phyloP scores from a whole-genome alignment of 2,888 invertebrate species.

The Dicyrtoma fusca region DNA sequence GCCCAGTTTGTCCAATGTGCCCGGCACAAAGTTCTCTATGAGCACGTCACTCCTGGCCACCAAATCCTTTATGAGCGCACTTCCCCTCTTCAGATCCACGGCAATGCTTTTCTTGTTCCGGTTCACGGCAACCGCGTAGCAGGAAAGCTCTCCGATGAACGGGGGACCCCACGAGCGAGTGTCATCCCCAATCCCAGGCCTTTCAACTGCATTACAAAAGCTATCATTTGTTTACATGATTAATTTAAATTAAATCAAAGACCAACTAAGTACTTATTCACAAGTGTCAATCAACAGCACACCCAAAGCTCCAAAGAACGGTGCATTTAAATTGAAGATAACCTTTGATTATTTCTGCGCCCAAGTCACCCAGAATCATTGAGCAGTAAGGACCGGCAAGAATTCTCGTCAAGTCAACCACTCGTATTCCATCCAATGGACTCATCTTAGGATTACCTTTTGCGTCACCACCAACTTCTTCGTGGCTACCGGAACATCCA shows the following conservation, averaged over 20 bases:
- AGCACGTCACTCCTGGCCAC: constrained; percentile 80
- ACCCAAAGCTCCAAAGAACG: too few species aligned
- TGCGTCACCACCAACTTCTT: too few species aligned
- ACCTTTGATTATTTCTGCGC: constrained; percentile 61
- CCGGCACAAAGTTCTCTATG: constrained; percentile 93
- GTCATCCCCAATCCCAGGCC: constrained; percentile 81
- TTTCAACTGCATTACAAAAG: constrained; percentile 84
- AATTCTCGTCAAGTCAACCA: constrained; percentile 81
- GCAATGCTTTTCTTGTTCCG: constrained; percentile 93
- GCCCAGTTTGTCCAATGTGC: constrained; percentile 72
- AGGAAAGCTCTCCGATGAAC: constrained; percentile 72
- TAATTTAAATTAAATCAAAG: not conserved
- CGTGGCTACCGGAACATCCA: not conserved
- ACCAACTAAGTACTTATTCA: too few species aligned
- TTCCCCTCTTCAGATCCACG: constrained; percentile 79
- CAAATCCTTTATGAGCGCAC: constrained; percentile 70
- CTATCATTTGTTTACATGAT: not conserved
- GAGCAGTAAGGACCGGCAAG: constrained; percentile 94
- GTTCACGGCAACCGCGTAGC: constrained; percentile 86
- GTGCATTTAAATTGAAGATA: not conserved
- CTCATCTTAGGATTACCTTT: constrained; percentile 55
- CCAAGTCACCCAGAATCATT: constrained; percentile 74
- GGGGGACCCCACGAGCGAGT: constrained; percentile 93
- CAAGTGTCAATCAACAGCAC: too few species aligned
- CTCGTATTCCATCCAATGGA: constrained; percentile 71